Conservation (phyloP, 1,140 invertebrate species). For the Fopius arisanus region DNA sequence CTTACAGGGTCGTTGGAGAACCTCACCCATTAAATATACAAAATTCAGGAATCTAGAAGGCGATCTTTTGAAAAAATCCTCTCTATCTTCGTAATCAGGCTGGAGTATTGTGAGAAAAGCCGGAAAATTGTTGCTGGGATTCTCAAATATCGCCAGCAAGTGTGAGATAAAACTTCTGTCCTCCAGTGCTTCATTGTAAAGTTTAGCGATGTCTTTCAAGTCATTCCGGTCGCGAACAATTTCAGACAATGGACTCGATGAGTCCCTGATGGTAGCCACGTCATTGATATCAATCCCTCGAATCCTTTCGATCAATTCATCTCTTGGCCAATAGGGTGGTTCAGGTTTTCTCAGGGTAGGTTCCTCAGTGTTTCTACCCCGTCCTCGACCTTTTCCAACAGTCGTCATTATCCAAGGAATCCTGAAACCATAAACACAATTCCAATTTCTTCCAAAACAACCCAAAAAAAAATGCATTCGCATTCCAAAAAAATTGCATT, state of each 20-base stretch:
- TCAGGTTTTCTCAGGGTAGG: not conserved
- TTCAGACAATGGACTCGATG: not conserved
- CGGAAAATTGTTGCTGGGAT: conserved; percentile 10
- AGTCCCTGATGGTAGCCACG: not conserved
- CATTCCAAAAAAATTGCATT: too few species aligned
- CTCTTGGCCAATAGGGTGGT: not conserved
- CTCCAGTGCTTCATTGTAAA: conserved; percentile 33
- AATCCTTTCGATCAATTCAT: conserved; percentile 18
- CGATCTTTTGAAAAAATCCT: conserved; percentile 28
- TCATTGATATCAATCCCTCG: conserved; percentile 16
- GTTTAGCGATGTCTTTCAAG: not conserved
- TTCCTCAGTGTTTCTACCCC: conserved; percentile 22
- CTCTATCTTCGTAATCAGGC: conserved; percentile 36
- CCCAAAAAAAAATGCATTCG: not conserved
- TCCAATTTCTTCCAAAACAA: not conserved
- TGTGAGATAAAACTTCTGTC: conserved; percentile 37
- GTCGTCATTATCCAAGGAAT: not conserved
- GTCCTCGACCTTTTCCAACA: conserved; percentile 24
- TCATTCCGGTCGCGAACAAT: not conserved
- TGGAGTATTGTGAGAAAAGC: conserved; percentile 29
- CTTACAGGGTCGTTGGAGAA: conserved; percentile 28
- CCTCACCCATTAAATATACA: conserved; percentile 31
- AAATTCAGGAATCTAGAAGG: conserved; percentile 31
- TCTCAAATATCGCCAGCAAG: conserved; percentile 30
- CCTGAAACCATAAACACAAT: not conserved